phyloP scores from a whole-genome alignment of 2,888 invertebrate genomes.

The Eudasyphora cyanicolor region DNA sequence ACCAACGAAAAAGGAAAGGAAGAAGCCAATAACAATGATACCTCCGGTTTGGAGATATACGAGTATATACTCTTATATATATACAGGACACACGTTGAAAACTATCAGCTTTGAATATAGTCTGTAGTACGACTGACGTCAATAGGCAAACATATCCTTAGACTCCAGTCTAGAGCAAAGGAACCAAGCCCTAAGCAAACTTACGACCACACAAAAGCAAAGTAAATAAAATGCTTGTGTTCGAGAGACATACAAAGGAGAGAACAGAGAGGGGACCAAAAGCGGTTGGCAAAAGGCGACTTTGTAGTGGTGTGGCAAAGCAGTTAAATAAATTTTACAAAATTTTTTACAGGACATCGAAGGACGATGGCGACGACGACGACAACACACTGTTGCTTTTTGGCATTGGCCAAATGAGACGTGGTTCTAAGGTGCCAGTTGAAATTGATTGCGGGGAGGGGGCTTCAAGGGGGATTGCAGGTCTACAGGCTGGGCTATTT shows the following conservation, averaged over 20 bases:
- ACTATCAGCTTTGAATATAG: background rate
- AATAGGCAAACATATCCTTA: constrained; percentile 56
- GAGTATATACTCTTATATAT: constrained; percentile 17
- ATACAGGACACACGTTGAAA: background rate
- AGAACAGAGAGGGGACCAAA: too few species aligned
- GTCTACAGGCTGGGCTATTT: constrained; percentile 1
- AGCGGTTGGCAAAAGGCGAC: background rate
- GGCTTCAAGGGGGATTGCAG: too few species aligned
- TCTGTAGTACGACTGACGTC: constrained; percentile 49
- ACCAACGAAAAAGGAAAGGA: constrained; percentile 45
- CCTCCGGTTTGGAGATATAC: constrained; percentile 62
- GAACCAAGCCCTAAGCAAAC: constrained; percentile 41
- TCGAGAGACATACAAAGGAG: too few species aligned
- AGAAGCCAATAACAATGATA: constrained; percentile 53
- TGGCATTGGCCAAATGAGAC: background rate
- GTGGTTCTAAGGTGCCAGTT: constrained; percentile 11
- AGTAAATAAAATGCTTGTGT: constrained; percentile 43
- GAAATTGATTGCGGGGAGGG: background rate
- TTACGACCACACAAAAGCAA: constrained; percentile 53
- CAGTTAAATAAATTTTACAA: constrained; percentile 58
- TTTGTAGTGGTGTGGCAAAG: background rate
- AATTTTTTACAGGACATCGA: constrained; percentile 41
- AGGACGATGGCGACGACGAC: too few species aligned
- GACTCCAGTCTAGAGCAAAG: background rate
- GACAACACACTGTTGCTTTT: constrained; percentile 60